A percentile compares a stretch with the other conserved stretches of the same genome.
Conservation (phyloP, 2,797 vertebrate species). For the Rachycentron canadum region DNA sequence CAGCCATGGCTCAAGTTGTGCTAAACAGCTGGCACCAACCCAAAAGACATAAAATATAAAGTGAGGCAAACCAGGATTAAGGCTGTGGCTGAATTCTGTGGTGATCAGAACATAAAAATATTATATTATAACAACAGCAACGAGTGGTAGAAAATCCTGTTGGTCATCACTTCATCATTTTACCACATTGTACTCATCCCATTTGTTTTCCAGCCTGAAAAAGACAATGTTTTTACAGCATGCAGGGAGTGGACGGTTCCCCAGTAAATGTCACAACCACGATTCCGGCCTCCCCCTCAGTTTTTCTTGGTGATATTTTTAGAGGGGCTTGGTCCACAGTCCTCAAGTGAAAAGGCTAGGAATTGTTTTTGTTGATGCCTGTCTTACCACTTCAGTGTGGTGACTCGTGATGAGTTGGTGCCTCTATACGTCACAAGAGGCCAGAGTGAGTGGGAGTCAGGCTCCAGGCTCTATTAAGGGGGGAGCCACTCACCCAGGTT, state of each 20-base stretch:
- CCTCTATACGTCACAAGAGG: slow-evolving; percentile 76
- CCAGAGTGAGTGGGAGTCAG: slow-evolving; percentile 81
- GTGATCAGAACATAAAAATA: slow-evolving; percentile 39
- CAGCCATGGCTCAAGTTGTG: slow-evolving; percentile 31
- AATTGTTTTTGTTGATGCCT: slow-evolving; percentile 81
- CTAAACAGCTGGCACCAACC: slow-evolving; percentile 60
- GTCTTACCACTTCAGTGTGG: slow-evolving; percentile 81
- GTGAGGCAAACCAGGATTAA: slow-evolving; percentile 33
- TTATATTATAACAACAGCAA: slow-evolving; percentile 48
- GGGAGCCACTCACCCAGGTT: slow-evolving; percentile 73
- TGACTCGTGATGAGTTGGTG: slow-evolving; percentile 77
- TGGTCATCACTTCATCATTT: slow-evolving; percentile 57
- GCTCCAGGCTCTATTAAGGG: slow-evolving; percentile 82
- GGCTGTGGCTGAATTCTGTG: slow-evolving; percentile 32
- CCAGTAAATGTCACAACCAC: slow-evolving; percentile 81
- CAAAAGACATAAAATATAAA: slow-evolving; percentile 58
- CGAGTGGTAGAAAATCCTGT: slow-evolving; percentile 34
- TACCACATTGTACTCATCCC: slow-evolving; percentile 67
- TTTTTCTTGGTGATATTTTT: slow-evolving; percentile 78
- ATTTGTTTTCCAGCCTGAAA: slow-evolving; percentile 75
- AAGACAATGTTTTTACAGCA: slow-evolving; percentile 67
- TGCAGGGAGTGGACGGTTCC: slow-evolving; percentile 72
- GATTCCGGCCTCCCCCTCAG: slow-evolving; percentile 71
- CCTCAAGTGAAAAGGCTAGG: slow-evolving; percentile 72
- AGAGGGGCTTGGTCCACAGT: slow-evolving; percentile 67